Percentiles rank a stretch among this genome's conserved stretches.
These are phyloP conservation scores for Panurus biarmicus DNA, from an alignment of 2,113 vertebrate species.

Conservation along the genomic window DNA sequence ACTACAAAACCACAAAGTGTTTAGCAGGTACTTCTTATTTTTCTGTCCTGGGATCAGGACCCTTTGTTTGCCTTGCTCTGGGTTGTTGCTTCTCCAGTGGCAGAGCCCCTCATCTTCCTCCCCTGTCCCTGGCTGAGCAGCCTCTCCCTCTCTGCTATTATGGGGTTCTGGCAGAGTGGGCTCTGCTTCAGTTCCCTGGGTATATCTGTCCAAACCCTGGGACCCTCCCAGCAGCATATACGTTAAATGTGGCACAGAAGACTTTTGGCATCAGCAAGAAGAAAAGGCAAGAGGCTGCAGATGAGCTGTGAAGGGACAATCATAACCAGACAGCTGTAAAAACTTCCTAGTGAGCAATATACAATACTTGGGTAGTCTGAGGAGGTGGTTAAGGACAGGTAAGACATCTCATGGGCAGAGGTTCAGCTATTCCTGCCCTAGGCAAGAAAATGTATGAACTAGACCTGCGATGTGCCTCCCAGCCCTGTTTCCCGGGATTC, in stretches of 20 bases:
- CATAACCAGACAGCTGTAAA: neutral
- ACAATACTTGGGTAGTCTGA: neutral
- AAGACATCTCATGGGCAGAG: neutral
- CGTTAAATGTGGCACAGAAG: neutral
- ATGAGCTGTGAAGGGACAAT: too few relatives aligned
- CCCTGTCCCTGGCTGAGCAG: neutral
- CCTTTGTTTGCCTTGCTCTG: neutral
- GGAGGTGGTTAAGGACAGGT: neutral
- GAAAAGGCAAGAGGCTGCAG: neutral
- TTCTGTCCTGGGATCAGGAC: neutral
- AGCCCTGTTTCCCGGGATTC: neutral
- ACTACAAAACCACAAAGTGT: neutral
- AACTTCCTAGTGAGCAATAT: neutral
- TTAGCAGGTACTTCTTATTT: neutral
- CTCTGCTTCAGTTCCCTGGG: neutral
- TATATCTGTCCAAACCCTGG: neutral
- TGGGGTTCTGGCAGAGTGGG: rapidly evolving
- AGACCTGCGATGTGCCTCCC: neutral
- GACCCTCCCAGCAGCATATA: neutral
- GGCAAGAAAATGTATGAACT: neutral
- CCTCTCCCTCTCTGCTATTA: neutral
- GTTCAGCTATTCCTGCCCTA: neutral
- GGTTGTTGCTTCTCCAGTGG: rapidly evolving
- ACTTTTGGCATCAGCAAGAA: rapidly evolving
- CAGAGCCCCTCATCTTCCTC: neutral